phyloP scores from a whole-genome alignment of 2,113 vertebrate genomes.

The Gopherus evgoodei region DNA sequence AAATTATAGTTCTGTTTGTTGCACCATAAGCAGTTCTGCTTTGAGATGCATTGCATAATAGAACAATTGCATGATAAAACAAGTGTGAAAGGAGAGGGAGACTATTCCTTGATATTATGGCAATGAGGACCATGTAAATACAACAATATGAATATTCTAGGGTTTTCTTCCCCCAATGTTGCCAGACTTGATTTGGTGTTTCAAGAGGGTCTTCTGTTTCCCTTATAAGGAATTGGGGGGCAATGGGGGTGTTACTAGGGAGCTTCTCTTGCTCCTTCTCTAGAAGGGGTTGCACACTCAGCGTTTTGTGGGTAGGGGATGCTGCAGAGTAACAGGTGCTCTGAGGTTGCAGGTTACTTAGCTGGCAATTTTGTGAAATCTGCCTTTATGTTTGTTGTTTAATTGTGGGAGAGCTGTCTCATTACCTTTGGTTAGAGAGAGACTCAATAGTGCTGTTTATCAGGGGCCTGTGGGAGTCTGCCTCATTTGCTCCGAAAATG shows the following conservation, averaged over 20 bases:
- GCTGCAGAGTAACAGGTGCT: slow-evolving; percentile 7
- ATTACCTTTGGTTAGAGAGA: slow-evolving; percentile 6
- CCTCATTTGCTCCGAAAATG: background rate
- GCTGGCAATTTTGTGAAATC: background rate
- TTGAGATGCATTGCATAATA: slow-evolving; percentile 14
- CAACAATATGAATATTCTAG: background rate
- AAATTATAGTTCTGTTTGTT: slow-evolving; percentile 22
- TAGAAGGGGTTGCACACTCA: background rate
- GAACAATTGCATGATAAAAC: slow-evolving; percentile 20
- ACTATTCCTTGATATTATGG: slow-evolving; percentile 19
- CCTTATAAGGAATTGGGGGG: background rate
- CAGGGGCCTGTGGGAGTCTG: background rate
- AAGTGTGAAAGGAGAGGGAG: slow-evolving; percentile 29
- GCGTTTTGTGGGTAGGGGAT: background rate
- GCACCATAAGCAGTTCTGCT: slow-evolving; percentile 15
- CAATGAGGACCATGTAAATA: background rate
- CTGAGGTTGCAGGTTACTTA: background rate
- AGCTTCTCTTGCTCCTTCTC: accelerated
- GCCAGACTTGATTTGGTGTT: background rate
- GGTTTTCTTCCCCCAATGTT: background rate
- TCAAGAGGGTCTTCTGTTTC: background rate
- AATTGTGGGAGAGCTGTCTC: background rate
- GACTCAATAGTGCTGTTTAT: background rate
- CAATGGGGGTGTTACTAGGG: background rate
- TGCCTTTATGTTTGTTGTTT: background rate